A percentile compares a stretch with the other conserved stretches of the same genome.
Evolutionary conservation across 2,113 vertebrate species (phyloP).

Genomic region (Oceanites oceanicus): DNA sequence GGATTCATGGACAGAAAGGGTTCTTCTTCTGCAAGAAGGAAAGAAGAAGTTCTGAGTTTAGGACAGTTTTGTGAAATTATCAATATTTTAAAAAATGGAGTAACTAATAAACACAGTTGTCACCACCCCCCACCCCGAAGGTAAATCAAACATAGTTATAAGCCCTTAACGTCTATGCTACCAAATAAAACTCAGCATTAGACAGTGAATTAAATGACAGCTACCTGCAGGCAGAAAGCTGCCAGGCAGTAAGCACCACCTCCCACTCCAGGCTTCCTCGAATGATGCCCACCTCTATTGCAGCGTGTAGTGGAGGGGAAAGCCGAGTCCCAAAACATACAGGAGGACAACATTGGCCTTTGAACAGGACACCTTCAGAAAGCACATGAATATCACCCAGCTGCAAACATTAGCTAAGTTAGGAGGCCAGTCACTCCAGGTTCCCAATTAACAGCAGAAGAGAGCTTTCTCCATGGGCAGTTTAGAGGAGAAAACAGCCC

Average conservation of each 20-base stretch:
- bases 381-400: background rate
- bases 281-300: background rate
- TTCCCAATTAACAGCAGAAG: background rate
- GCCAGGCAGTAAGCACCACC: background rate
- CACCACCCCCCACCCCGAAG: background rate
- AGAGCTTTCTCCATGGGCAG: background rate
- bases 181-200: background rate
- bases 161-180: background rate
- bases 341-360: background rate
- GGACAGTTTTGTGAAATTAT: background rate
- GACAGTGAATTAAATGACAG: background rate
- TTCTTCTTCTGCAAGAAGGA: conserved; percentile 39
- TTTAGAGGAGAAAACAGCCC: background rate
- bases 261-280: background rate
- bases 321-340: background rate
- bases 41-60: background rate
- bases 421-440: background rate
- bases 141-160: background rate
- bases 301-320: background rate
- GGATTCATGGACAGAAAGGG: conserved; percentile 41
- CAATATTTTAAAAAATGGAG: fast-evolving
- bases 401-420: background rate
- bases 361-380: background rate
- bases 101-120: background rate
- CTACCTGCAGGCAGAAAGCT: background rate